Conservation (phyloP, 2,888 invertebrate genomes). For the Drosophila suboccidentalis region DNA sequence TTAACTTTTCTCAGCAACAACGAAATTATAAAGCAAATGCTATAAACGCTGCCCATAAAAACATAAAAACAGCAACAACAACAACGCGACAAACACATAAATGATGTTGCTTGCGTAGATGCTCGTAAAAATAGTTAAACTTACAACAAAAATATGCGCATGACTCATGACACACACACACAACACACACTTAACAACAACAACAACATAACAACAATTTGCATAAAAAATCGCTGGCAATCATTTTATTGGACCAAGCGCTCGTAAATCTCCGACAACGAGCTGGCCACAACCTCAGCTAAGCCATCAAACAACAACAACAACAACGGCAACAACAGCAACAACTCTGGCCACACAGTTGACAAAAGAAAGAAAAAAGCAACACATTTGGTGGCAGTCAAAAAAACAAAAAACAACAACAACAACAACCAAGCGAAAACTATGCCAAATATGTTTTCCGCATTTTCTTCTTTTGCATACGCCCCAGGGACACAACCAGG, state of each 20-base stretch:
- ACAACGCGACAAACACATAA: conserved; percentile 7
- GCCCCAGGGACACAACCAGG: conserved; percentile 57
- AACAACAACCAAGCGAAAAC: conserved; percentile 44
- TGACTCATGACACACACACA: conserved; percentile 65
- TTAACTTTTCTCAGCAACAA: conserved; percentile 41
- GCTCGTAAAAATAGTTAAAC: conserved; percentile 70
- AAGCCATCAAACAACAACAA: conserved; percentile 23
- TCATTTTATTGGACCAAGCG: conserved; percentile 85
- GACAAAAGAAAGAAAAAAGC: conserved; percentile 41
- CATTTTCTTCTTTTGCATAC: conserved; percentile 70
- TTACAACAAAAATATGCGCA: conserved; percentile 55
- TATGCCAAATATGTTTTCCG: conserved; percentile 82
- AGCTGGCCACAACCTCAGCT: conserved; percentile 47
- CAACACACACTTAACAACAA: conserved; percentile 8
- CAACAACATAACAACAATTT: conserved; percentile 82
- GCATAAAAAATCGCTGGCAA: conserved; percentile 85
- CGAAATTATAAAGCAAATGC: conserved; percentile 42
- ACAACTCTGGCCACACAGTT: conserved; percentile 47
- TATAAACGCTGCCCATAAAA: conserved; percentile 57
- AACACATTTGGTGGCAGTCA: conserved; percentile 6
- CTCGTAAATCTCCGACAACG: conserved; percentile 84
- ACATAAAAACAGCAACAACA: conserved; percentile 18
- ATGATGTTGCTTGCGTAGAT: conserved; percentile 52
- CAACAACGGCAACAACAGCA: conserved; percentile 18
- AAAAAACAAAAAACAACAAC: conserved; percentile 6